Evolutionary conservation across 1,140 invertebrate genomes (phyloP).

Genomic region (Meloidogyne chitwoodi): DNA sequence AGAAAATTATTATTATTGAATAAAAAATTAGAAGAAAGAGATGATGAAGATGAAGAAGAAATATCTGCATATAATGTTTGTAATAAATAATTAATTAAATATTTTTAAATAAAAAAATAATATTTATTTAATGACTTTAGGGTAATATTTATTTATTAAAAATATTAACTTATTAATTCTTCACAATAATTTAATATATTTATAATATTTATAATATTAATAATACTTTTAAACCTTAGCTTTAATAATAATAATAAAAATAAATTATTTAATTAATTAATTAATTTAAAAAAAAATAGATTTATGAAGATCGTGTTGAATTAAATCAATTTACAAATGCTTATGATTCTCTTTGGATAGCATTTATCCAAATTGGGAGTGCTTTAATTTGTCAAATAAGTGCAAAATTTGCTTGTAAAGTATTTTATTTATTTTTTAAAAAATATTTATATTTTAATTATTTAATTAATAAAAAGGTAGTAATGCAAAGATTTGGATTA

Average conservation of each 20-base stretch:
- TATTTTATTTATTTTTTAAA: constrained; percentile 21
- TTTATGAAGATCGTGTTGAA: constrained; percentile 54
- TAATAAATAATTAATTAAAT: neutral
- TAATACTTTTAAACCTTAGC: too few relatives aligned
- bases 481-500: constrained; percentile 57
- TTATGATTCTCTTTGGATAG: constrained; percentile 57
- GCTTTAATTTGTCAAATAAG: constrained; percentile 55
- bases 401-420: constrained; percentile 59
- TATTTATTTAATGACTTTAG: too few relatives aligned
- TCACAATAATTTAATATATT: too few relatives aligned
- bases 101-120: too few relatives aligned
- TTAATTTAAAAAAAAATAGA: constrained; percentile 29
- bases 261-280: too few relatives aligned
- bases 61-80: constrained; percentile 54
- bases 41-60: constrained; percentile 45
- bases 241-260: too few relatives aligned
- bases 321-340: constrained; percentile 54
- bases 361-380: constrained; percentile 52
- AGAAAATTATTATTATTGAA: neutral
- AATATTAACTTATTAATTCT: too few relatives aligned
- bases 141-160: too few relatives aligned
- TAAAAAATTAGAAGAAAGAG: neutral
- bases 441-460: too few relatives aligned
- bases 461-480: constrained; percentile 30
- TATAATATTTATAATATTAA: too few relatives aligned